Percentiles rank a stretch among this genome's conserved stretches.
Evolutionary conservation across 2,888 invertebrate species (phyloP).

Genomic region (Eilema sororculum): DNA sequence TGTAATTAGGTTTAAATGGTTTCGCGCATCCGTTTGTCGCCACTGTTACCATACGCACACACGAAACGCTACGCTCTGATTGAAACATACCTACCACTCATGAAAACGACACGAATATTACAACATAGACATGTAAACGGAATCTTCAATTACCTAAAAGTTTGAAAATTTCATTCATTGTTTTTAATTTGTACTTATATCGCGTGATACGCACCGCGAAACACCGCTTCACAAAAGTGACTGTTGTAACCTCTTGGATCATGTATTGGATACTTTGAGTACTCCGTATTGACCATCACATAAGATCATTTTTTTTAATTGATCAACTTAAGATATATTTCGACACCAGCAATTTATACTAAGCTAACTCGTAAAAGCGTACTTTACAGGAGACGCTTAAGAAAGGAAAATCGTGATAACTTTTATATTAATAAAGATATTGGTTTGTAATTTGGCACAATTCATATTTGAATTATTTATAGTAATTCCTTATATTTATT

Average conservation of each 20-base stretch:
- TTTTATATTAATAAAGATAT: too few relatives aligned
- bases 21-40: conserved; percentile 31
- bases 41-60: conserved; percentile 22
- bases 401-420: too few relatives aligned
- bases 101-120: conserved; percentile 16
- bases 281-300: not conserved
- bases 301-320: not conserved
- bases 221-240: not conserved
- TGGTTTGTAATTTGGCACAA: too few relatives aligned
- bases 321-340: not conserved
- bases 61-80: conserved; percentile 43
- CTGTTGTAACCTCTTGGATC: not conserved
- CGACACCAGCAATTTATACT: too few relatives aligned
- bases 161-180: conserved; percentile 1
- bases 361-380: too few relatives aligned
- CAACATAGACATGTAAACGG: conserved; percentile 2
- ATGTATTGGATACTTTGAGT: not conserved
- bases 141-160: not conserved
- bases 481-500: too few relatives aligned
- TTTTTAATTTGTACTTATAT: not conserved
- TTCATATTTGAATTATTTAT: too few relatives aligned
- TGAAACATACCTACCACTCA: conserved; percentile 20
- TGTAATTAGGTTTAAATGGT: conserved; percentile 18
- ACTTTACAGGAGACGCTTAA: too few relatives aligned
- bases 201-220: not conserved